phyloP scores from a whole-genome alignment of 2,113 vertebrate genomes.

The Mixornis gularis region DNA sequence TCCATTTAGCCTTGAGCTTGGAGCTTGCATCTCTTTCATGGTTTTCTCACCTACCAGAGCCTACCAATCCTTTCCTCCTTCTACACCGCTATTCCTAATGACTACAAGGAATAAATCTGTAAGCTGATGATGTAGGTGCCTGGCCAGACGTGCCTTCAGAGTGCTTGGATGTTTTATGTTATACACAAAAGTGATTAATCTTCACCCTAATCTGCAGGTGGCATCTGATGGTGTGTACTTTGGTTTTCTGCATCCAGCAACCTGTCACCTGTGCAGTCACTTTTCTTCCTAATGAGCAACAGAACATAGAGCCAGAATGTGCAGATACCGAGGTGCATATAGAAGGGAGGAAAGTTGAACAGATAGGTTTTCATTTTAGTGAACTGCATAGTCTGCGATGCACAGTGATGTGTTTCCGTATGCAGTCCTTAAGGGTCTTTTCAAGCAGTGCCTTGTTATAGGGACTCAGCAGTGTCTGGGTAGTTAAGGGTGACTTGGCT shows the following conservation, averaged over 20 bases:
- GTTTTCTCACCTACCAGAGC: background rate
- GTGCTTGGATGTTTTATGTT: background rate
- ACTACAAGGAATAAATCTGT: background rate
- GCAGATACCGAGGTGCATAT: background rate
- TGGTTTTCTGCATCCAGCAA: background rate
- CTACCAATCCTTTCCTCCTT: background rate
- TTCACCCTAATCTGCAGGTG: background rate
- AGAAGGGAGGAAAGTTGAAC: background rate
- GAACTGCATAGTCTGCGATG: background rate
- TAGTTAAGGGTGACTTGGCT: background rate
- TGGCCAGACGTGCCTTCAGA: background rate
- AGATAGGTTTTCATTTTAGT: background rate
- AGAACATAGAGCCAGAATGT: background rate
- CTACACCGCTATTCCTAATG: background rate
- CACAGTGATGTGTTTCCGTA: background rate
- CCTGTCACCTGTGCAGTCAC: background rate
- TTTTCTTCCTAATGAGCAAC: background rate
- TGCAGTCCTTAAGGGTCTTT: background rate
- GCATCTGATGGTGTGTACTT: background rate
- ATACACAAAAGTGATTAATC: background rate
- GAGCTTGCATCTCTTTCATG: background rate
- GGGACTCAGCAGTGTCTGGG: background rate
- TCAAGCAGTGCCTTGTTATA: background rate
- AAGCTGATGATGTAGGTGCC: rapidly evolving
- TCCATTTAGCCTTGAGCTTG: background rate